A percentile compares a stretch with the other conserved stretches of the same genome.
phyloP scores from a whole-genome alignment of 2,113 vertebrate species.

The Myotis lucifugus region DNA sequence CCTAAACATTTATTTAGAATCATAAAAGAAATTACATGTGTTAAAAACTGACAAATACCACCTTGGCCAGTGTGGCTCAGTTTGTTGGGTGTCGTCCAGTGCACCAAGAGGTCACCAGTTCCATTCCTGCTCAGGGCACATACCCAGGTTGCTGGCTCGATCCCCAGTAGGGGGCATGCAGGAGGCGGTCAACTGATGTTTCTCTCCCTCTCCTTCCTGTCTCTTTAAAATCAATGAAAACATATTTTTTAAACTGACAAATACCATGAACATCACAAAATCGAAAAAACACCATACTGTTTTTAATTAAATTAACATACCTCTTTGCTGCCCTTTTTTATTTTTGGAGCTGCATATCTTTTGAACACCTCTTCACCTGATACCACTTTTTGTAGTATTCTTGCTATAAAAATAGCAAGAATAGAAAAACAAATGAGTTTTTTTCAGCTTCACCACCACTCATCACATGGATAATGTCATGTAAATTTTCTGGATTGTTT shows the following conservation, averaged over 20 bases:
- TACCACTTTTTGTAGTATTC: neutral
- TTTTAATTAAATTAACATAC: neutral
- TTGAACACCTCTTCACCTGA: conserved; percentile 20
- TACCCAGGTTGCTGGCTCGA: too few relatives aligned
- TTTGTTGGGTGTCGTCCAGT: too few relatives aligned
- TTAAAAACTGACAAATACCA: conserved; percentile 16
- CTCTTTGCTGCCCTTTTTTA: neutral
- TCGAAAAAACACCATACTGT: neutral
- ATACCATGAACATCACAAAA: neutral
- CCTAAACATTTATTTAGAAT: neutral
- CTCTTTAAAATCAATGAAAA: too few relatives aligned
- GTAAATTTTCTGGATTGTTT: neutral
- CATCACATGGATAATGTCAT: neutral
- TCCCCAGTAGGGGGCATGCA: too few relatives aligned
- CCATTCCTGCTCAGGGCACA: too few relatives aligned
- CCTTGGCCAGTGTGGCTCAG: too few relatives aligned
- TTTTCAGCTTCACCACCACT: neutral
- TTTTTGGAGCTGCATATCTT: neutral
- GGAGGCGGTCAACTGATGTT: too few relatives aligned
- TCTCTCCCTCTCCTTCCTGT: too few relatives aligned
- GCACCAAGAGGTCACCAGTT: too few relatives aligned
- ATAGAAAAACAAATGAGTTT: neutral
- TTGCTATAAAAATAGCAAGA: too few relatives aligned
- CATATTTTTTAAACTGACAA: neutral
- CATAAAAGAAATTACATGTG: neutral